Percentiles rank a stretch among this genome's conserved stretches.
Conservation (phyloP, 2,797 vertebrate species). For the Salarias fasciatus region DNA sequence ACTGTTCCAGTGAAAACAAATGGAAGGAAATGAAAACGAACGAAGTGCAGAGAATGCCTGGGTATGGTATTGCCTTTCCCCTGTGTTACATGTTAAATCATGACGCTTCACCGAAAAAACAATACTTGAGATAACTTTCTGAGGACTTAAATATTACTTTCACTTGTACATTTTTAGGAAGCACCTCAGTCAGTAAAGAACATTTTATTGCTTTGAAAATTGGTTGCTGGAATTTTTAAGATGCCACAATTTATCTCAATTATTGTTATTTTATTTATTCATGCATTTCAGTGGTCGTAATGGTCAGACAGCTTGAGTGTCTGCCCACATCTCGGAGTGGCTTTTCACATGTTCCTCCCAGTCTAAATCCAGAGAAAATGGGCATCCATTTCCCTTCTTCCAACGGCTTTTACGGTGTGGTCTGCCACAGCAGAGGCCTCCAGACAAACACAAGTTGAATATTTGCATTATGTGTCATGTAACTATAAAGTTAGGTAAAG, state of each 20-base stretch:
- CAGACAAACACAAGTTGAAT: not conserved
- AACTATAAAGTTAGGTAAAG: not conserved
- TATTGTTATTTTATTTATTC: constrained; percentile 50
- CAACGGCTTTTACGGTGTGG: constrained; percentile 27
- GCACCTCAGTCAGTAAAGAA: too few relatives aligned
- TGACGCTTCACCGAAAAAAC: constrained; percentile 3
- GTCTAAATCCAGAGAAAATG: constrained; percentile 52
- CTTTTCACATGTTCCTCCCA: constrained; percentile 30
- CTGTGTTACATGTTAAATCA: not conserved
- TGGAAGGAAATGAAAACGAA: not conserved
- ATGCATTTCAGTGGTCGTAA: constrained; percentile 36
- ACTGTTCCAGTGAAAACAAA: constrained; percentile 44
- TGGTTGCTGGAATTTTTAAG: constrained; percentile 11
- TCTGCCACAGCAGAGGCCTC: constrained; percentile 33
- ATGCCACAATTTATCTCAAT: constrained; percentile 50
- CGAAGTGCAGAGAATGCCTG: constrained; percentile 15
- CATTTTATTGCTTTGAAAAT: constrained; percentile 17
- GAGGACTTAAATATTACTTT: constrained; percentile 15
- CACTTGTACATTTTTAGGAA: constrained; percentile 1
- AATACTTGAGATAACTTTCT: not conserved
- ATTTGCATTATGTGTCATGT: not conserved
- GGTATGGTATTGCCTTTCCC: not conserved
- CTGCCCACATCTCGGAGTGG: constrained; percentile 20
- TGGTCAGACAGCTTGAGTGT: constrained; percentile 43
- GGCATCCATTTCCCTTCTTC: constrained; percentile 43